A percentile compares a stretch with the other conserved stretches of the same genome.
Conservation (phyloP, 2,888 invertebrate genomes). For the Anodontia alba region DNA sequence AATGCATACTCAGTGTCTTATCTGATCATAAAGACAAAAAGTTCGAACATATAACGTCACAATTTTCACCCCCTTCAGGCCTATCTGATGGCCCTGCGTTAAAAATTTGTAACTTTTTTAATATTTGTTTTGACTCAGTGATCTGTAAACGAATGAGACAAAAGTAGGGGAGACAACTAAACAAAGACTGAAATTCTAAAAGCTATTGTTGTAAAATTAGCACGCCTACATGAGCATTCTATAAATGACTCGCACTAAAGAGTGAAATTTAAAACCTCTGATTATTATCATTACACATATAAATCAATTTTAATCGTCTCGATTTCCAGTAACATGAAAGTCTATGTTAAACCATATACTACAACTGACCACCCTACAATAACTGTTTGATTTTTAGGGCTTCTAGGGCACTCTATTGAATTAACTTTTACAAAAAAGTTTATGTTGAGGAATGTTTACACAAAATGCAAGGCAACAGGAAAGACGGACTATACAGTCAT, state of each 20-base stretch:
- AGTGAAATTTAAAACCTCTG: neutral
- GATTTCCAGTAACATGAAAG: neutral
- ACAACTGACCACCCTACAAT: no score
- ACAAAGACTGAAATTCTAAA: no score
- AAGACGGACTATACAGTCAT: no score
- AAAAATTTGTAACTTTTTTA: neutral
- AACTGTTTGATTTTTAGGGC: no score
- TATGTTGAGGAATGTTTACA: no score
- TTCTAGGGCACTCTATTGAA: no score
- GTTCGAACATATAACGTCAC: neutral
- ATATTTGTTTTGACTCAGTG: neutral
- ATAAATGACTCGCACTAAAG: neutral
- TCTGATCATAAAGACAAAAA: neutral
- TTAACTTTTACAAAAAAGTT: no score
- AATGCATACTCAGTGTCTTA: no score
- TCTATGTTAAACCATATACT: neutral
- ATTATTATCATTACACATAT: neutral
- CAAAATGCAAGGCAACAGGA: no score
- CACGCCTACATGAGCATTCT: neutral
- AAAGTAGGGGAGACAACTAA: no score
- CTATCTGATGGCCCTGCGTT: neutral
- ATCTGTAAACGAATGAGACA: neutral
- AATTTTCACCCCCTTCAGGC: slow-evolving; percentile 2
- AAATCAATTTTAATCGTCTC: slow-evolving; percentile 6
- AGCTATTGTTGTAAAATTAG: neutral